Conservation (phyloP, 2,888 invertebrate genomes). For the Drosophila buzzatii region DNA sequence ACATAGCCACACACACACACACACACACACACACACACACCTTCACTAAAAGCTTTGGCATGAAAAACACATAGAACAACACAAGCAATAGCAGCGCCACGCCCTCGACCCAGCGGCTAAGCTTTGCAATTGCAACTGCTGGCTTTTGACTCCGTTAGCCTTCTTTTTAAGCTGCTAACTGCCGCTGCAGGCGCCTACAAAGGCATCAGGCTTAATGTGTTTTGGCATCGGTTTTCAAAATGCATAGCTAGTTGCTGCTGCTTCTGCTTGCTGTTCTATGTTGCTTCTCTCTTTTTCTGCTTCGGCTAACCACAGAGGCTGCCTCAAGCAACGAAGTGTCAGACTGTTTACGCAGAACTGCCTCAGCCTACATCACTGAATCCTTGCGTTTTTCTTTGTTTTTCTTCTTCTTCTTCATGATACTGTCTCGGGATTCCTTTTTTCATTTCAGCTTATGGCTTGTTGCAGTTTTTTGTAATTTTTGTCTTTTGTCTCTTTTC, state of each 20-base stretch:
- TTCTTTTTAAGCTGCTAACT: conserved; percentile 68
- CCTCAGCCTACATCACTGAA: conserved; percentile 38
- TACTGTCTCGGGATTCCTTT: not conserved
- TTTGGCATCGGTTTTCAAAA: conserved; percentile 61
- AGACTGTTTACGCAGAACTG: conserved; percentile 57
- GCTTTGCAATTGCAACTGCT: conserved; percentile 30
- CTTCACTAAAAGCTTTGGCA: conserved; percentile 28
- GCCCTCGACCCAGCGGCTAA: not conserved
- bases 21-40: conserved; percentile 10
- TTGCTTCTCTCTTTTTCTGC: conserved; percentile 15
- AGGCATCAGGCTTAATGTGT: conserved; percentile 67
- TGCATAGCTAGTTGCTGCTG: conserved; percentile 18
- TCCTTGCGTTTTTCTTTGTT: conserved; percentile 6
- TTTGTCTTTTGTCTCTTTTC: conserved; percentile 21
- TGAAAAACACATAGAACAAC: conserved; percentile 35
- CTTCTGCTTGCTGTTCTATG: not conserved
- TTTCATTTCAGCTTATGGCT: conserved; percentile 17
- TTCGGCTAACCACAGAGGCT: conserved; percentile 57
- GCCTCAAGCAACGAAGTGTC: conserved; percentile 63
- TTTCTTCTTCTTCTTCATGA: not conserved
- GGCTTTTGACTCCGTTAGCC: conserved; percentile 65
- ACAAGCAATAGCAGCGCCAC: conserved; percentile 35
- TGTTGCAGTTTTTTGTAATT: conserved; percentile 12
- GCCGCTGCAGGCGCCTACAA: conserved; percentile 58
- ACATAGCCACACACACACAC: conserved; percentile 9